Conservation (phyloP, 2,888 invertebrate genomes). For the Spicauda simplicius region DNA sequence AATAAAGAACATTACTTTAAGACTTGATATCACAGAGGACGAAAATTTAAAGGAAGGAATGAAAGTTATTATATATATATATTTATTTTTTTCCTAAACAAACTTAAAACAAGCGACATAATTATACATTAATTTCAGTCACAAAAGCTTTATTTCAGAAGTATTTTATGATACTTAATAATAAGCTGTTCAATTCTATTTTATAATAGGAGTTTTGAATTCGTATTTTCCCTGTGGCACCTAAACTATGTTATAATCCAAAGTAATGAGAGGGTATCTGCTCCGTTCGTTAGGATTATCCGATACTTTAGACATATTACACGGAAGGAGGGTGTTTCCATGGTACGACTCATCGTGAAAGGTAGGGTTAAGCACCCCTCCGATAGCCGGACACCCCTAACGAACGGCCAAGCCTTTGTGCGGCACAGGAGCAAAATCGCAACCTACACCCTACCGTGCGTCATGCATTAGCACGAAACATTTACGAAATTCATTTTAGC, state of each 20-base stretch:
- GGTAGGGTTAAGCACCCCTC: constrained; percentile 33
- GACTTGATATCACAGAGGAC: no score
- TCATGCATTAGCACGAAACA: constrained; percentile 2
- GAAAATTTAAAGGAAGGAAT: no score
- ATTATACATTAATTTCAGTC: no score
- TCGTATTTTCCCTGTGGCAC: no score
- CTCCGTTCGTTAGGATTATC: constrained; percentile 27
- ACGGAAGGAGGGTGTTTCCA: constrained; percentile 27
- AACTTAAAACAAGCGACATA: no score
- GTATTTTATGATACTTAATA: no score
- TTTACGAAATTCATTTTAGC: background rate
- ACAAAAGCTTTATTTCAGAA: no score
- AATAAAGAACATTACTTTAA: no score
- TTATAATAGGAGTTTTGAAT: no score
- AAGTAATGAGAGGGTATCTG: constrained; percentile 8
- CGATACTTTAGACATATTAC: constrained; percentile 29
- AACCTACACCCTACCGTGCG: constrained; percentile 19
- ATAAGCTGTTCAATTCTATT: no score
- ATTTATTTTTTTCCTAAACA: no score
- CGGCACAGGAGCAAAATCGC: constrained; percentile 25
- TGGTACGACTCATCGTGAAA: constrained; percentile 23
- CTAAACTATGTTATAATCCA: background rate
- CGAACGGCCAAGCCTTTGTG: constrained; percentile 26
- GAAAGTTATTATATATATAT: no score
- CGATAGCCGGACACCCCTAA: constrained; percentile 28